These are phyloP conservation scores for Dynastes hyllus DNA, from an alignment of 2,888 invertebrate species.

Conservation along the genomic window DNA sequence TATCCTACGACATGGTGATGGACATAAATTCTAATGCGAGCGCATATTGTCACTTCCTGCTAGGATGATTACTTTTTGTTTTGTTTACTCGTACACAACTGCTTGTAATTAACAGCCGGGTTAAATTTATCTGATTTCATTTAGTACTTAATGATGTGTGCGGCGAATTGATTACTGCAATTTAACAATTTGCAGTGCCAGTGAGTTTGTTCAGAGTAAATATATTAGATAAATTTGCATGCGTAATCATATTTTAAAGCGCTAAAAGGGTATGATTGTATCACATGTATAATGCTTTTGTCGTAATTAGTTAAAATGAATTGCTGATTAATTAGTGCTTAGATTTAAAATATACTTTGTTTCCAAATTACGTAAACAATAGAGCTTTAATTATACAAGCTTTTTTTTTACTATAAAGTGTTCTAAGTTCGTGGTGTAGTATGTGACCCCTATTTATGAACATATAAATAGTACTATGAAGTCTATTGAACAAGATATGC, in stretches of 20 bases:
- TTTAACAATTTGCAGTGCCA: slow-evolving; percentile 17
- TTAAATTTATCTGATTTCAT: slow-evolving; percentile 46
- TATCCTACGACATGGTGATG: background rate
- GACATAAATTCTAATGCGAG: background rate
- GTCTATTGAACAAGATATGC: no score
- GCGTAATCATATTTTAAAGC: background rate
- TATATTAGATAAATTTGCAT: slow-evolving; percentile 35
- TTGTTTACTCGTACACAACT: slow-evolving; percentile 13
- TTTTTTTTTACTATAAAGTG: no score
- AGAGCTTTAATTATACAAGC: no score
- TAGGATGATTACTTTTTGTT: background rate
- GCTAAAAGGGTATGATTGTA: background rate
- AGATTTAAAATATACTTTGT: no score
- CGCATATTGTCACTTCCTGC: slow-evolving; percentile 22
- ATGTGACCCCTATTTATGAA: no score
- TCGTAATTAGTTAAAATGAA: background rate
- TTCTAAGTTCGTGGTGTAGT: no score
- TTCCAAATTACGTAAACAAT: no score
- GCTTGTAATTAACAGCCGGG: slow-evolving; percentile 32
- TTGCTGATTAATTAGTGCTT: background rate
- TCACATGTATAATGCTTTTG: background rate
- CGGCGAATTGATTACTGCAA: slow-evolving; percentile 34
- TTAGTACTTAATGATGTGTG: slow-evolving; percentile 46
- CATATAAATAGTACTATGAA: no score
- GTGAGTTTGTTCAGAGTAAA: slow-evolving; percentile 24